phyloP scores from a whole-genome alignment of 2,113 vertebrate species.

The Odocoileus hemionus region DNA sequence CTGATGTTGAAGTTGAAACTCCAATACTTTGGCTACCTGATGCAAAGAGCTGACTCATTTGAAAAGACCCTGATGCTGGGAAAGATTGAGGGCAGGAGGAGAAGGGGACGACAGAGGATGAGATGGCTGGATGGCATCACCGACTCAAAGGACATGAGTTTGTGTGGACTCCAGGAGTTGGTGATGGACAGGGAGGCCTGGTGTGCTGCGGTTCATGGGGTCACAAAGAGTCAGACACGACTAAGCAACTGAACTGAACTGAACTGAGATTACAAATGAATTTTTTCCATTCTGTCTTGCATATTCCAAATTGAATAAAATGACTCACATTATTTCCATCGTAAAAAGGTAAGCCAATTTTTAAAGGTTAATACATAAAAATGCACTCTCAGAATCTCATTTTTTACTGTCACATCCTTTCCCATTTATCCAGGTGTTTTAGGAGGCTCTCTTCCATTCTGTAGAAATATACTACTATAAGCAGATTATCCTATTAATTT shows the following conservation, averaged over 20 bases:
- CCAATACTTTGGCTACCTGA: background rate
- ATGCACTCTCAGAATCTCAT: background rate
- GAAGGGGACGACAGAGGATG: background rate
- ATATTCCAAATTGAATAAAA: slow-evolving; percentile 46
- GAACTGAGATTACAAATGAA: background rate
- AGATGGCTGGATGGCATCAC: background rate
- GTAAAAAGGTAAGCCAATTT: slow-evolving; percentile 41
- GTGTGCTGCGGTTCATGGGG: fast-evolving
- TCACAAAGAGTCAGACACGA: fast-evolving
- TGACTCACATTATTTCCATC: slow-evolving; percentile 33
- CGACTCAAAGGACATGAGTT: fast-evolving
- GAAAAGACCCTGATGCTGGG: background rate
- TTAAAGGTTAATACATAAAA: slow-evolving; percentile 16
- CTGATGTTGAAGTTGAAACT: background rate
- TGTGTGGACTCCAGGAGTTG: background rate
- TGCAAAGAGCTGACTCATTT: background rate
- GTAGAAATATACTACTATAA: background rate
- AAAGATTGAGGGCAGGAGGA: background rate
- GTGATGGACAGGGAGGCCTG: background rate
- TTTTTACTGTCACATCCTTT: background rate
- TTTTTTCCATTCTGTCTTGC: background rate
- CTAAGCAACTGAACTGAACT: background rate
- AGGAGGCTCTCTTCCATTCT: background rate
- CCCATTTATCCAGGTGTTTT: background rate
- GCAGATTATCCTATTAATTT: background rate